phyloP scores from a whole-genome alignment of 2,888 invertebrate species.

The Cheilosia impressa region DNA sequence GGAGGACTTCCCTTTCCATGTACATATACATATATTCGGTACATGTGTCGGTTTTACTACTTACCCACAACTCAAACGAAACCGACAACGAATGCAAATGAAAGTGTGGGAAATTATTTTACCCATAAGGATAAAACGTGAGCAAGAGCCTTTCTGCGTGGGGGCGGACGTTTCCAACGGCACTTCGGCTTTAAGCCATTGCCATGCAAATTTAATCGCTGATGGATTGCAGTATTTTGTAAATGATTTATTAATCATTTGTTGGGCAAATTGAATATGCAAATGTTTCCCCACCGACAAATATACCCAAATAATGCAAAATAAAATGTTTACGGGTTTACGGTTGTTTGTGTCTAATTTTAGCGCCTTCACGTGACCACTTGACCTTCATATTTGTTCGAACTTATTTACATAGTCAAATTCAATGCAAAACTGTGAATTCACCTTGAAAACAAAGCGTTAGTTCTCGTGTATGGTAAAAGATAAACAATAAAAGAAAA shows the following conservation, averaged over 20 bases:
- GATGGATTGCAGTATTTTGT: conserved; percentile 19
- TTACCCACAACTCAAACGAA: background rate
- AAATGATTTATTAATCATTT: conserved; percentile 43
- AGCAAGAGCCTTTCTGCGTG: background rate
- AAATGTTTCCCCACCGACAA: too few species aligned
- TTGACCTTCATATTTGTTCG: too few species aligned
- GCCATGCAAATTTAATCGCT: conserved; percentile 64
- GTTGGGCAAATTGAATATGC: conserved; percentile 21
- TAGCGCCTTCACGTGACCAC: too few species aligned
- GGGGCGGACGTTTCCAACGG: background rate
- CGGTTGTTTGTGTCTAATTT: too few species aligned
- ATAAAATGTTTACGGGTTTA: too few species aligned
- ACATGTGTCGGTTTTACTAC: conserved; percentile 5
- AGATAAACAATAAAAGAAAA: too few species aligned
- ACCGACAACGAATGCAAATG: conserved; percentile 32
- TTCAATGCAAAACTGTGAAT: too few species aligned
- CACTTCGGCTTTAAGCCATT: conserved; percentile 4
- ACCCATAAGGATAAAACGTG: conserved; percentile 32
- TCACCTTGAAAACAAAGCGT: too few species aligned
- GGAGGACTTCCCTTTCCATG: background rate
- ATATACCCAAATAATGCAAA: too few species aligned
- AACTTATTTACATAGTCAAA: too few species aligned
- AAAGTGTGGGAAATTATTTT: conserved; percentile 36
- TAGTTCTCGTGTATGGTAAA: too few species aligned
- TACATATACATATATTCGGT: background rate